Percentiles rank a stretch among this genome's conserved stretches.
These are phyloP conservation scores for Acholoe squamosa DNA, from an alignment of 2,888 invertebrate genomes.

Conservation along the genomic window DNA sequence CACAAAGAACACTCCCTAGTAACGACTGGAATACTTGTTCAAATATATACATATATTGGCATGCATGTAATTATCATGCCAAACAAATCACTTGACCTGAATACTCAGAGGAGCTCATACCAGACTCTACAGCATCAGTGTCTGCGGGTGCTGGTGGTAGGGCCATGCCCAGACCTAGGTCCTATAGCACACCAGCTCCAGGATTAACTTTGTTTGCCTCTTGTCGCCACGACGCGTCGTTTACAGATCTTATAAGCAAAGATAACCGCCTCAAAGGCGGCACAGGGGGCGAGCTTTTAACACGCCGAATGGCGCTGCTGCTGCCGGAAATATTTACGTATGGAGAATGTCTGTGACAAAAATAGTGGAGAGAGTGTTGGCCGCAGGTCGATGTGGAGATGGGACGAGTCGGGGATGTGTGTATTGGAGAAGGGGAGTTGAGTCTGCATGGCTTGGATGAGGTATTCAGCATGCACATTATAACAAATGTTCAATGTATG, in stretches of 20 bases:
- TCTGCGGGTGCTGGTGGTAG: no score
- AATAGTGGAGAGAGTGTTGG: constrained; percentile 26
- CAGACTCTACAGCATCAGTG: no score
- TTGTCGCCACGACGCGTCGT: constrained; percentile 47
- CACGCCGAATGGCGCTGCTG: background rate
- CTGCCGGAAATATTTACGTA: constrained; percentile 55
- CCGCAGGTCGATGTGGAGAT: background rate
- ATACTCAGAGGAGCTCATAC: no score
- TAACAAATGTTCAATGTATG: no score
- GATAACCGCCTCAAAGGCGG: constrained; percentile 58
- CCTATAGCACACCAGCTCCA: background rate
- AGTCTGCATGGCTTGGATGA: no score
- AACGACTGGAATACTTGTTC: no score
- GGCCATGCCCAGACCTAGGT: background rate
- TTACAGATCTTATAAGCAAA: constrained; percentile 53
- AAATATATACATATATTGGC: no score
- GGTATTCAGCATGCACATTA: no score
- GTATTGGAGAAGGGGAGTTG: background rate
- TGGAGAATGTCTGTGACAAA: constrained; percentile 49
- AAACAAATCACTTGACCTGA: no score
- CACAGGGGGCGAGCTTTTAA: constrained; percentile 43
- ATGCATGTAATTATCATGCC: no score
- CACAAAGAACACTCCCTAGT: no score
- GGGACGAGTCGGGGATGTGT: background rate
- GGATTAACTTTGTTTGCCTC: constrained; percentile 47